phyloP scores from a whole-genome alignment of 1,140 invertebrate species.

The Temnothorax longispinosus region DNA sequence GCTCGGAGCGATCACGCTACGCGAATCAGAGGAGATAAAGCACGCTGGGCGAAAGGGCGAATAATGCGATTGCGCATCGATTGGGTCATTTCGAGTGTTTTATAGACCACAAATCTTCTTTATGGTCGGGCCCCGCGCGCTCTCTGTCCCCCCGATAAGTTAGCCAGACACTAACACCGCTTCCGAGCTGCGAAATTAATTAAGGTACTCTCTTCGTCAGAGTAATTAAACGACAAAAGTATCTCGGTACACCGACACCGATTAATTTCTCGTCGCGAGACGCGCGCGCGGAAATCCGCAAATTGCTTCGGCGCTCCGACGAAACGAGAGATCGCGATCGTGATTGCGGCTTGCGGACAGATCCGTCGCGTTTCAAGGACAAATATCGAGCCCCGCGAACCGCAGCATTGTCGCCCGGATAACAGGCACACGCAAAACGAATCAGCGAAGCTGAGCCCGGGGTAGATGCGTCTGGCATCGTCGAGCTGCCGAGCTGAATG shows the following conservation, averaged over 20 bases:
- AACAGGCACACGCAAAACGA: constrained; percentile 50
- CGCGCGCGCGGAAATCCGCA: constrained; percentile 29
- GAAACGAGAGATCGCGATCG: constrained; percentile 57
- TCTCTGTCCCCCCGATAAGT: constrained; percentile 35
- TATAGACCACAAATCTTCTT: constrained; percentile 73
- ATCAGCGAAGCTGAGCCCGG: constrained; percentile 3
- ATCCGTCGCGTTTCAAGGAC: constrained; percentile 51
- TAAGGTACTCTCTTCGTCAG: constrained; percentile 34
- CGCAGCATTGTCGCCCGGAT: constrained; percentile 57
- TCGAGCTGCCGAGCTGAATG: constrained; percentile 69
- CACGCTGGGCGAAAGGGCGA: constrained; percentile 42
- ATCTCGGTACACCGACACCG: constrained; percentile 56
- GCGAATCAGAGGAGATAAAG: constrained; percentile 32
- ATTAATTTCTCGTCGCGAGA: constrained; percentile 58
- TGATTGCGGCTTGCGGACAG: constrained; percentile 60
- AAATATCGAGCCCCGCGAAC: constrained; percentile 56
- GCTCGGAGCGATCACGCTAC: constrained; percentile 37
- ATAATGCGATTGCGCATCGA: constrained; percentile 65
- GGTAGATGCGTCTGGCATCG: constrained; percentile 43
- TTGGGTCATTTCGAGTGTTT: constrained; percentile 63
- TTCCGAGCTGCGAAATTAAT: constrained; percentile 55
- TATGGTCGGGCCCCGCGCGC: constrained; percentile 49
- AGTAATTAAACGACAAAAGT: constrained; percentile 63
- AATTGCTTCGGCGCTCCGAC: constrained; percentile 39
- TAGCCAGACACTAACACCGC: constrained; percentile 44